A percentile compares a stretch with the other conserved stretches of the same genome.
Conservation (phyloP, 2,113 vertebrate species). For the Myodes glareolus region DNA sequence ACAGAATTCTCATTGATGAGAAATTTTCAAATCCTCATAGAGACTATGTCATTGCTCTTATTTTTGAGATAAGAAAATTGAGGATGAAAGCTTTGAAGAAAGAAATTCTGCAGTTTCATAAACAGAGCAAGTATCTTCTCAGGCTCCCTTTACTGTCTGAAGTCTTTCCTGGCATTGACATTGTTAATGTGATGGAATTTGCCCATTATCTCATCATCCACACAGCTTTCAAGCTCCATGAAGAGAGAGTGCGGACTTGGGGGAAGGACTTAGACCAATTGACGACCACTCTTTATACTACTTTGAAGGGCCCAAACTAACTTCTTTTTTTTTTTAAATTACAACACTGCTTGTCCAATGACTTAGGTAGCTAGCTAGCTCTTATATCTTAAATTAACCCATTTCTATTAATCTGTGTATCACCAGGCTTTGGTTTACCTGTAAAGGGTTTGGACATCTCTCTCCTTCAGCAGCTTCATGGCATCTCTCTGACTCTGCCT, state of each 20-base stretch:
- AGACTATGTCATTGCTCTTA: background rate
- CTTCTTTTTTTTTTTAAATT: background rate
- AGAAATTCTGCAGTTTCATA: background rate
- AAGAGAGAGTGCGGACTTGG: background rate
- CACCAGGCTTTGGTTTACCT: too few relatives aligned
- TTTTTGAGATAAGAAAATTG: constrained; percentile 14
- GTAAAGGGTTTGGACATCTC: too few relatives aligned
- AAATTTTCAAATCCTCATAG: background rate
- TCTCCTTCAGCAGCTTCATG: too few relatives aligned
- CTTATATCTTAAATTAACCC: too few relatives aligned
- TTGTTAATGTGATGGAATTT: background rate
- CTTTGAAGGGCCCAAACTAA: background rate
- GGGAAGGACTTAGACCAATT: background rate
- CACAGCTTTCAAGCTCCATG: background rate
- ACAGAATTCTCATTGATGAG: background rate
- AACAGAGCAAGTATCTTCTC: constrained; percentile 29
- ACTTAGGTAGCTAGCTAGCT: too few relatives aligned
- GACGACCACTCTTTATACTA: background rate
- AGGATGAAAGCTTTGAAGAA: background rate
- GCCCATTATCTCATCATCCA: background rate
- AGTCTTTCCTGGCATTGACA: background rate
- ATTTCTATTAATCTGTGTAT: too few relatives aligned
- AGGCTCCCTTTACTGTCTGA: background rate
- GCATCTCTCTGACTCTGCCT: too few relatives aligned
- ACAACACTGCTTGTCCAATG: too few relatives aligned